A percentile compares a stretch with the other conserved stretches of the same genome.
phyloP scores from a whole-genome alignment of 2,797 vertebrate genomes.

The Tarsius wallacei region DNA sequence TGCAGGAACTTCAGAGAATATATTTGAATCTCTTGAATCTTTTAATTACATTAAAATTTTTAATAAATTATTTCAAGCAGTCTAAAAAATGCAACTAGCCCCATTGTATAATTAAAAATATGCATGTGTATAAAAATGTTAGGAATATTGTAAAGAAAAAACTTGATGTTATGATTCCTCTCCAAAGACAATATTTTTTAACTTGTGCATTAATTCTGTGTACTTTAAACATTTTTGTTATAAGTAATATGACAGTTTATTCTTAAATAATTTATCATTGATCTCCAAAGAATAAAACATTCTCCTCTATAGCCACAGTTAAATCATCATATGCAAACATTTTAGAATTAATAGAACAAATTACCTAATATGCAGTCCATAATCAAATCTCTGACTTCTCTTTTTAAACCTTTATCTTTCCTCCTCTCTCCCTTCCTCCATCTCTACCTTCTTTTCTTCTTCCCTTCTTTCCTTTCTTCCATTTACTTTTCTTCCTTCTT shows the following conservation, averaged over 20 bases:
- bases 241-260: not conserved
- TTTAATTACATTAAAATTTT: not conserved
- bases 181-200: not conserved
- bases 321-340: not conserved
- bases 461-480: not conserved
- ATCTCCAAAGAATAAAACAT: not conserved
- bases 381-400: not conserved
- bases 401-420: not conserved
- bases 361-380: not conserved
- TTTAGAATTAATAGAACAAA: too few relatives aligned
- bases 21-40: not conserved
- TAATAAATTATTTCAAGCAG: not conserved
- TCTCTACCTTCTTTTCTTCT: not conserved
- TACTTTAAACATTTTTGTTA: not conserved
- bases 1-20: not conserved
- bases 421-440: not conserved
- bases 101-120: not conserved
- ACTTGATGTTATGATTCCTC: not conserved
- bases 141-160: not conserved
- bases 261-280: not conserved
- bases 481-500: not conserved
- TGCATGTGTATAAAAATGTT: not conserved
- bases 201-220: not conserved
- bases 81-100: not conserved
- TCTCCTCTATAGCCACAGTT: not conserved